Conservation (phyloP, 2,888 invertebrate genomes). For the Athalia circularis region DNA sequence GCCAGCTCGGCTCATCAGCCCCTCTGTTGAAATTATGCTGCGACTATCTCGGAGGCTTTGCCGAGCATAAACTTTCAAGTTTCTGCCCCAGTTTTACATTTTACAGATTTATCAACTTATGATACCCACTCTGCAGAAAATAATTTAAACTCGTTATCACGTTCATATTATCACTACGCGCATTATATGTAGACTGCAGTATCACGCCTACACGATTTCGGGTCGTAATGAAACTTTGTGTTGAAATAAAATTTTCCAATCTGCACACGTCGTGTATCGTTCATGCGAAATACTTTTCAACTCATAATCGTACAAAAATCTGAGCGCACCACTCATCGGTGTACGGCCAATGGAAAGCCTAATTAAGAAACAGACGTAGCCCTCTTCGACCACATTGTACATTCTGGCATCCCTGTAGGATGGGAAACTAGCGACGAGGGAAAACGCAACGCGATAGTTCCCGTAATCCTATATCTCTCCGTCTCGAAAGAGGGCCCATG, state of each 20-base stretch:
- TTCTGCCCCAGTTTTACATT: slow-evolving; percentile 52
- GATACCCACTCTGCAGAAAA: slow-evolving; percentile 10
- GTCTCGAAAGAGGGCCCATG: slow-evolving; percentile 37
- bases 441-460: slow-evolving; percentile 29
- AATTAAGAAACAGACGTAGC: slow-evolving; percentile 19
- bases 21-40: slow-evolving; percentile 67
- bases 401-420: background rate
- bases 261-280: too few species aligned
- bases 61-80: slow-evolving; percentile 65
- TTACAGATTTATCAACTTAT: slow-evolving; percentile 32
- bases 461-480: slow-evolving; percentile 28
- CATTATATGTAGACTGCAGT: too few species aligned
- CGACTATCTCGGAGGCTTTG: slow-evolving; percentile 59
- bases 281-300: too few species aligned
- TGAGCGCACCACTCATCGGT: too few species aligned
- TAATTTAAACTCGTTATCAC: slow-evolving; percentile 27
- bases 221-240: too few species aligned
- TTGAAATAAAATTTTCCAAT: too few species aligned
- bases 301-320: too few species aligned
- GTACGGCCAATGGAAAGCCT: background rate
- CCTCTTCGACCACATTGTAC: background rate
- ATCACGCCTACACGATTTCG: too few species aligned
- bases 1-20: slow-evolving; percentile 67
- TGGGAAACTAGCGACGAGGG: slow-evolving; percentile 33
- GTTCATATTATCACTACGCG: background rate